A percentile compares a stretch with the other conserved stretches of the same genome.
phyloP scores from a whole-genome alignment of 1,140 invertebrate genomes.

The Cyrtorhinus lividipennis region DNA sequence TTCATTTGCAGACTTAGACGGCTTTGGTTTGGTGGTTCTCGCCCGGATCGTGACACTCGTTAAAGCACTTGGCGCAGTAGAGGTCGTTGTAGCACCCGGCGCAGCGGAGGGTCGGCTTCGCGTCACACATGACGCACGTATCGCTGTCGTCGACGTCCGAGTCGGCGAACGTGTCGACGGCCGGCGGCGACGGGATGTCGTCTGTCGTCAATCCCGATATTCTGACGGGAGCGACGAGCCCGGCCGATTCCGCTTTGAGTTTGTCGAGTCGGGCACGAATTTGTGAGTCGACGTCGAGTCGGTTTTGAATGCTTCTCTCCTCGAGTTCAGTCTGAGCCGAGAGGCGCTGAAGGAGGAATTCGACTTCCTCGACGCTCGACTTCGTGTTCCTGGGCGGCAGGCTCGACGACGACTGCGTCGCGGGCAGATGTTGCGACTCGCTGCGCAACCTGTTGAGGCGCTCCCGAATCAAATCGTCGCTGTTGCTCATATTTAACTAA shows the following conservation, averaged over 20 bases:
- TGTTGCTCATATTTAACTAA: conserved; percentile 21
- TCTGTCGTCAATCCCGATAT: neutral
- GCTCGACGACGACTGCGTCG: neutral
- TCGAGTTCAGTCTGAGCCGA: conserved; percentile 6
- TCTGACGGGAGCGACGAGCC: neutral
- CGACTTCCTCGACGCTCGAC: conserved; percentile 4
- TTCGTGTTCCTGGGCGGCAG: neutral
- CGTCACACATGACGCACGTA: conserved; percentile 11
- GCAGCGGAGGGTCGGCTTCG: neutral
- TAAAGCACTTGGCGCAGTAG: neutral
- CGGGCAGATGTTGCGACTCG: neutral
- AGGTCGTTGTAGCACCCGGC: conserved; percentile 14
- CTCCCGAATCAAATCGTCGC: conserved; percentile 2
- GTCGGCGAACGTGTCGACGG: neutral
- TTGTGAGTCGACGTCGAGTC: conserved; percentile 2
- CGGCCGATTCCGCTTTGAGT: conserved; percentile 10
- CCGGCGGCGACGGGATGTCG: neutral
- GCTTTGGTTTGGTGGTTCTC: neutral
- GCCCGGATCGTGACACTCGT: neutral
- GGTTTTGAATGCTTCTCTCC: conserved; percentile 4
- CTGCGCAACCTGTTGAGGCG: neutral
- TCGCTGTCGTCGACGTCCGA: neutral
- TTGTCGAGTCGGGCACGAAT: conserved; percentile 4
- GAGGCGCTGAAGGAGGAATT: conserved; percentile 9
- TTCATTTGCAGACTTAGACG: too few relatives aligned